Evolutionary conservation across 53 echinoderm and acorn worm genomes (phyloP), one percentile per base, ranked within the genome.

Genomic region (Pentamera pediparva): DNA sequence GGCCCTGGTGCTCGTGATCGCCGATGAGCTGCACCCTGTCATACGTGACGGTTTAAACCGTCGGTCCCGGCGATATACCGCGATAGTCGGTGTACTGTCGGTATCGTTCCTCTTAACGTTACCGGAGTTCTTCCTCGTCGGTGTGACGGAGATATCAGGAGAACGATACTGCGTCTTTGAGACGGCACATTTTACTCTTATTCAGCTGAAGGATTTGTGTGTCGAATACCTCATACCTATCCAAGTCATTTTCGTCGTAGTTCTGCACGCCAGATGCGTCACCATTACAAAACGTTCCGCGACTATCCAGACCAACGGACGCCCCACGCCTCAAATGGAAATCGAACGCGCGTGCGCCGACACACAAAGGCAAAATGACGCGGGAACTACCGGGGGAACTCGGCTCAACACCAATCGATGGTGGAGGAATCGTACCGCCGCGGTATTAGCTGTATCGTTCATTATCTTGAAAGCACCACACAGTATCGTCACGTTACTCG

Each of bases 61-160:
- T 25, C 12, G 17, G 17, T 30, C 5, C 8, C 67, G 67, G 2
- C 39, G 41, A 29, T 43, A 43, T 29, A 29, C 30, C 27, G 67
- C 67, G 29, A 29, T 43, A 0, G 4, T 21, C 8, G 67, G 22
- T 11, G 67, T 67, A 5, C 11, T 22, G 12, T 10, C 29, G 15
- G 9, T 11, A 18, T 67, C 67, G 30, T 37, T 67, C 18, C 15
- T 67, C 29, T 6, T 67, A 3, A 67, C 41, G 15, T 7, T 37
- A 6, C 67, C 67, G 26, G 45, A 67, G 17, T 39, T 67, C 31
- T 67, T 67, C 27, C 67, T 67, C 7, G 67, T 41, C 18, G 67
- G 30, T 26, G 41, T 67, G 10, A 67, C 40, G 30, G 67, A 67
- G 3, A 27, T 67, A 28, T 25, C 3, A 17, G 67, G 67, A 2